Evolutionary conservation across 2,797 vertebrate genomes (phyloP).

Genomic region (Alfaro cultratus): DNA sequence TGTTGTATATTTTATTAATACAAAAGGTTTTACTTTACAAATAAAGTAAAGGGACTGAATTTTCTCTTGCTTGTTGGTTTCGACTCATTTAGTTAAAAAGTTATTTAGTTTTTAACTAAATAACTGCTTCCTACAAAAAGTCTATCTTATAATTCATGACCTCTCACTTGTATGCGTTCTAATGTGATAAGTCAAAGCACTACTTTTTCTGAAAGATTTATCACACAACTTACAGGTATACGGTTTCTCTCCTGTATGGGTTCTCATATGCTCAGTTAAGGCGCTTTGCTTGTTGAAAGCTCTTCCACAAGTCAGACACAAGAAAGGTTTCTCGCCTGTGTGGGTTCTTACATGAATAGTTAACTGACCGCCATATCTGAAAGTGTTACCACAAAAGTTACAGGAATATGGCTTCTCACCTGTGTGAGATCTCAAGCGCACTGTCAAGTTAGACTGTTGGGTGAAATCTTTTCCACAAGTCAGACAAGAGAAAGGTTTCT

Average conservation of each 20-base stretch:
- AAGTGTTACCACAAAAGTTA: not conserved
- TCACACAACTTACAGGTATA: too few relatives aligned
- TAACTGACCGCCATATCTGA: not conserved
- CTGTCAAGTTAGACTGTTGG: not conserved
- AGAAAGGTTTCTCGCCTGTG: not conserved
- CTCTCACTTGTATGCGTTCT: too few relatives aligned
- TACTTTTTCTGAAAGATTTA: too few relatives aligned
- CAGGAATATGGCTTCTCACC: not conserved
- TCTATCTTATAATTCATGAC: too few relatives aligned
- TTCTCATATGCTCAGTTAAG: not conserved
- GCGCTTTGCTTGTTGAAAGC: not conserved
- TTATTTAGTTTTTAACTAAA: too few relatives aligned
- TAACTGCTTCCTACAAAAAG: too few relatives aligned
- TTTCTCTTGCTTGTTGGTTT: too few relatives aligned
- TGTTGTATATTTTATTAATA: too few relatives aligned
- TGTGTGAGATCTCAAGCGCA: not conserved
- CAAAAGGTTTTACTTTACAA: not conserved
- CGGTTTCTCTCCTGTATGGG: too few relatives aligned
- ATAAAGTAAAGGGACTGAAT: too few relatives aligned
- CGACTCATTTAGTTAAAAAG: too few relatives aligned
- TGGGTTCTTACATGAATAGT: not conserved
- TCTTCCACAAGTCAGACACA: not conserved
- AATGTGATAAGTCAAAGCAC: too few relatives aligned
- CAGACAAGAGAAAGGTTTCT: not conserved
- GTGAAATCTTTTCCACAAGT: not conserved